Percentiles rank a stretch among this genome's conserved stretches.
Conservation (phyloP, 2,888 invertebrate species). For the Sthenelais limicola region DNA sequence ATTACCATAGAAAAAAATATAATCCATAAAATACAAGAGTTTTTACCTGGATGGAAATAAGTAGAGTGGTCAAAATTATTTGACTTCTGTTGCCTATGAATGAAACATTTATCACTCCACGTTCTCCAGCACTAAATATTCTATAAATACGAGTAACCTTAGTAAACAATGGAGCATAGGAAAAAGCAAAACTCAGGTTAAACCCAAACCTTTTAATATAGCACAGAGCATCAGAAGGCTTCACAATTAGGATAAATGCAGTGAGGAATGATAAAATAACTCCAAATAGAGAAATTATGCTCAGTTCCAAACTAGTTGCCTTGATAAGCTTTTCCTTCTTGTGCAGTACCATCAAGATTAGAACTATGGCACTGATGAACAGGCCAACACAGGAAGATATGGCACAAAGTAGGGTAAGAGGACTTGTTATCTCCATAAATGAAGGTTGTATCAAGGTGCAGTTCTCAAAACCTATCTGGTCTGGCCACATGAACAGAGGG, state of each 20-base stretch:
- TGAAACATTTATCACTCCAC: constrained; percentile 43
- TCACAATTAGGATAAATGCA: constrained; percentile 46
- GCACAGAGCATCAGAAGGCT: constrained; percentile 50
- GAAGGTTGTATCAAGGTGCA: constrained; percentile 32
- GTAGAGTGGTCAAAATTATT: constrained; percentile 46
- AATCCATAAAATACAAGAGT: no score
- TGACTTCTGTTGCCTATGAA: constrained; percentile 53
- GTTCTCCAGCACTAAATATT: constrained; percentile 37
- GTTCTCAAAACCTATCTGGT: constrained; percentile 31
- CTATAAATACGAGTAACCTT: constrained; percentile 45
- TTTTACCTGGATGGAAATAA: constrained; percentile 53
- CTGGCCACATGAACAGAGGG: constrained; percentile 52
- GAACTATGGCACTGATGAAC: constrained; percentile 31
- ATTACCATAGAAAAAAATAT: background rate
- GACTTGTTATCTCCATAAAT: constrained; percentile 2
- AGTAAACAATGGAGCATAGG: constrained; percentile 54
- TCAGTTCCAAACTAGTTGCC: constrained; percentile 53
- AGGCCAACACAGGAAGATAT: constrained; percentile 42
- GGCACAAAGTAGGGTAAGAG: constrained; percentile 40
- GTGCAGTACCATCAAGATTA: constrained; percentile 49
- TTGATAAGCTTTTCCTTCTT: constrained; percentile 54
- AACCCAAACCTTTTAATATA: constrained; percentile 51
- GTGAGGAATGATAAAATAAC: constrained; percentile 50
- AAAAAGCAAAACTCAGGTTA: constrained; percentile 54
- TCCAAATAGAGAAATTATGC: constrained; percentile 51